Evolutionary conservation across 1,140 invertebrate species (phyloP), one percentile per base, ranked within the genome.

Genomic region (Tetragonula clypearis): DNA sequence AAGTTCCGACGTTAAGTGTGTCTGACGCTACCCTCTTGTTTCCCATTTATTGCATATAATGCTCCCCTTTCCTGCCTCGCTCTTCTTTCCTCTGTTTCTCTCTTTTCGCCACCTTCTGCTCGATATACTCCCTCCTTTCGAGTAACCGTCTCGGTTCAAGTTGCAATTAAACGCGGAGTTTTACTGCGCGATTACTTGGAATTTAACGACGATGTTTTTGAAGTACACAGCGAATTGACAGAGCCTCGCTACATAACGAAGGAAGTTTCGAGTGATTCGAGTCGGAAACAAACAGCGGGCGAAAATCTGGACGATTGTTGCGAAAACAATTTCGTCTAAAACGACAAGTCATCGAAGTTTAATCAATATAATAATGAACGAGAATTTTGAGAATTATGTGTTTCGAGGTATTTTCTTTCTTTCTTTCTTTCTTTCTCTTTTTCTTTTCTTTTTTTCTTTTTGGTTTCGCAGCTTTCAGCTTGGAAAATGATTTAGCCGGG

Each of bases 1-100:
- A 91, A 90, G 84, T 91, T 82, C 79, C 87, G 73, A 87, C 90
- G 83, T 84, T 91, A 91, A 91, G 87, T 91, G 87, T 87, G 78
- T 82, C 90, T 91, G 87, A 91, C 90, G 87, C 91, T 89, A 76
- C 78, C 74, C 90, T 89, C 85, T 87, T 86, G 77, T 90, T 91
- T 87, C 85, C 87, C 87, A 72, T 87, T 86, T 87, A 89, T 90
- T 83, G 79, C 85, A 86, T 85, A 84, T 89, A 91, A 87, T 86
- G 83, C 78, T 79, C 77, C 69, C 80, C 78, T 90, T 89, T 74
- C 84, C 78, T 65, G 62, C 62, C 17, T 56, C 56, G 1, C 56
- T 26, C 60, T 30, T 49, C 35, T 58, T n/a, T 14, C 58, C 56
- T 19, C 2, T 23, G 15, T 11, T 26, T 15, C 2, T 49, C 58